Conservation (phyloP, 2,797 vertebrate species). For the Ceyx erithaca region DNA sequence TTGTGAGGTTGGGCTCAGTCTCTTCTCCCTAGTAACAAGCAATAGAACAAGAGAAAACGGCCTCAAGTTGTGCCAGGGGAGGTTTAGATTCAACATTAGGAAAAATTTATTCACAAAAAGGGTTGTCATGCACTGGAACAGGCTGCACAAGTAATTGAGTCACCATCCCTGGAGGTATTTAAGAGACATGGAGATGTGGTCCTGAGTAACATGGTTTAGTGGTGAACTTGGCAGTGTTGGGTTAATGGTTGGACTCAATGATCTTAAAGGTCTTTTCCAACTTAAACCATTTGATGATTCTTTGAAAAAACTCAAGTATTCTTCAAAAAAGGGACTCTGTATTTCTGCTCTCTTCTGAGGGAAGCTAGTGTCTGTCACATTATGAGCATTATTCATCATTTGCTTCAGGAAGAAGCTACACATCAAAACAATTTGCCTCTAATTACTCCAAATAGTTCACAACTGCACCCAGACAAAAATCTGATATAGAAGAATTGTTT, state of each 20-base stretch:
- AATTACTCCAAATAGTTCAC: background rate
- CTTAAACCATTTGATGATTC: background rate
- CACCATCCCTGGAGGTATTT: background rate
- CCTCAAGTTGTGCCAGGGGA: too few relatives aligned
- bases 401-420: background rate
- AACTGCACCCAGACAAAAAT: background rate
- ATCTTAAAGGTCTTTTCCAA: background rate
- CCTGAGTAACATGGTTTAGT: background rate
- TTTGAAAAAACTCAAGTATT: background rate
- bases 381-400: background rate
- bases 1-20: too few relatives aligned
- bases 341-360: background rate
- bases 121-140: background rate
- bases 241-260: background rate
- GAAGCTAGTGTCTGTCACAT: background rate
- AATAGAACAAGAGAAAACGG: too few relatives aligned
- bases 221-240: background rate
- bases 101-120: background rate
- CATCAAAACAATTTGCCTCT: background rate
- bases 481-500: background rate
- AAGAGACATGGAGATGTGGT: background rate
- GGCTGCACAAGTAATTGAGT: background rate
- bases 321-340: background rate
- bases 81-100: too few relatives aligned
- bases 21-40: too few relatives aligned